Evolutionary conservation across 2,888 invertebrate genomes (phyloP), one percentile per base, ranked within the genome.

Genomic region (Acleris laterana): DNA sequence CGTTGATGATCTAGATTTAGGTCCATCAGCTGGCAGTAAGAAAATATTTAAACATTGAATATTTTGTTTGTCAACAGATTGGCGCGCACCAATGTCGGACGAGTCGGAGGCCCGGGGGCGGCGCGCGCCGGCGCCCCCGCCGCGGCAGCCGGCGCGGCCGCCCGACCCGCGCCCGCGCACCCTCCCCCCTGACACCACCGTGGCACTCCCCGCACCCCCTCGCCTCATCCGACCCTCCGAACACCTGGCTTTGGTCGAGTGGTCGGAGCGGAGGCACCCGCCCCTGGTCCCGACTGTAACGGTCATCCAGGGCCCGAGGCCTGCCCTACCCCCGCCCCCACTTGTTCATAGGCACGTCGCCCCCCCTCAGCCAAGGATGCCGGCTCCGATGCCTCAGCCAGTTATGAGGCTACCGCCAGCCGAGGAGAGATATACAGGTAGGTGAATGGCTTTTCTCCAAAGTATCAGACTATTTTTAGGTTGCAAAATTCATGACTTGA

Each of bases 61-160:
- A n/a, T 32, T 68, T 69, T 68, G 55, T 6, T 85, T 81, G 73
- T 77, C 74, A 44, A 69, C 84, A 92, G 92, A 92, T 91, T 92
- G 92, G 92, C 92, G 92, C 87, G 90, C 91, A 78, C 92, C 92
- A 79, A 92, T 92, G 92, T 81, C 87, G 68, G 92, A 92, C 78
- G 92, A 91, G 77, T 76, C 88, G 83, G 91, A 91, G 83, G 88
- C 85, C 83, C 80, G 89, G 84, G 84, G 80, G 71, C 81, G 89
- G 76, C 89, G 91, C 73, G 84, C 84, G 74, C 85, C 74, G 49
- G 74, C 87, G 70, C 65, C 65, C 49, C 68, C 66, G 46, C 66
- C 66, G n/a, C 72, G 69, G 5, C 70, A 86, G 62, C 84, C 83
- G 25, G 63, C 75, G 32, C 68, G 62, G 51, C 51, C 62, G 42